These are phyloP conservation scores for Cirrhinus molitorella DNA, from an alignment of 2,797 vertebrate species.

Conservation along the genomic window DNA sequence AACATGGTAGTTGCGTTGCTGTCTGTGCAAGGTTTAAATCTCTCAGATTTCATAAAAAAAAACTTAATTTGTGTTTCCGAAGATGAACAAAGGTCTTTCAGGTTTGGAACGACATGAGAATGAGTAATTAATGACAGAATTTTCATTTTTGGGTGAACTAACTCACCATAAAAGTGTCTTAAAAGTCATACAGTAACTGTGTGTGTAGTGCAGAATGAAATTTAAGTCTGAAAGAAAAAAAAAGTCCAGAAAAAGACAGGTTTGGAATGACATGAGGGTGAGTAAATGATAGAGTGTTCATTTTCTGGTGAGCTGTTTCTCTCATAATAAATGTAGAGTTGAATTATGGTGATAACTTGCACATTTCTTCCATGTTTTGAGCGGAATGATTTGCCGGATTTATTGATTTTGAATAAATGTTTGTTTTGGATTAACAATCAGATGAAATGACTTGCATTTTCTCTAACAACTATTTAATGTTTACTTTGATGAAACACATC, in stretches of 20 bases:
- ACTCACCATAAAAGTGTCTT: not conserved
- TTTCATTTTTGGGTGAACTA: too few species aligned
- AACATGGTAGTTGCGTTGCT: too few species aligned
- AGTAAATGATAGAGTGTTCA: not conserved
- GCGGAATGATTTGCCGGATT: not conserved
- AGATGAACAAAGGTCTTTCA: too few species aligned
- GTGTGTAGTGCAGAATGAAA: not conserved
- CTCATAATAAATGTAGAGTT: conserved; percentile 5
- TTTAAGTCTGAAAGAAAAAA: not conserved
- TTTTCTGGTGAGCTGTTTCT: not conserved
- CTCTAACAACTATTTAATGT: not conserved
- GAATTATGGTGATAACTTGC: not conserved
- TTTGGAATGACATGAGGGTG: too few species aligned
- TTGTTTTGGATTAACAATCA: conserved; percentile 18
- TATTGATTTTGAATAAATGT: not conserved
- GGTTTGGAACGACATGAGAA: too few species aligned
- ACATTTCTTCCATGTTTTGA: conserved; percentile 3
- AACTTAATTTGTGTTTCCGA: too few species aligned
- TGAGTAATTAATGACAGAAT: too few species aligned
- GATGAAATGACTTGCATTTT: not conserved
- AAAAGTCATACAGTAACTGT: not conserved
- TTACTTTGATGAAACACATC: not conserved
- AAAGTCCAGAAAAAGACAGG: not conserved
- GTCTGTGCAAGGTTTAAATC: too few species aligned
- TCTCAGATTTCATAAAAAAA: too few species aligned